These are phyloP conservation scores for Ornithoptera alexandrae DNA, from an alignment of 2,888 invertebrate genomes.

Conservation along the genomic window DNA sequence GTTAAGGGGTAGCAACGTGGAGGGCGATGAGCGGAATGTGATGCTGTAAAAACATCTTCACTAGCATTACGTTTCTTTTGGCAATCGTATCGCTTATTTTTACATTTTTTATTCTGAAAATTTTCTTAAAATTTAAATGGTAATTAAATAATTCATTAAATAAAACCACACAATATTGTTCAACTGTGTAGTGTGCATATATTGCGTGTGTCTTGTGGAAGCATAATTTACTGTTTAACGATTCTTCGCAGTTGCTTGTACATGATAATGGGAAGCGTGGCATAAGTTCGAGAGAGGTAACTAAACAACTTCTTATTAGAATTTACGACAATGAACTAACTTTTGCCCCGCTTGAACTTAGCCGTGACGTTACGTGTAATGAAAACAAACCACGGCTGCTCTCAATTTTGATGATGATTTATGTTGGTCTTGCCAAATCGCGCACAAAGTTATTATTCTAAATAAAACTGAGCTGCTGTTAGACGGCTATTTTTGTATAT, in stretches of 20 bases:
- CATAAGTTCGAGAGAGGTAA: slow-evolving; percentile 28
- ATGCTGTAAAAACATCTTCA: no score
- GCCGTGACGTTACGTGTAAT: slow-evolving; percentile 33
- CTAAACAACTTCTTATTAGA: slow-evolving; percentile 31
- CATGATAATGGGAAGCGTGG: slow-evolving; percentile 24
- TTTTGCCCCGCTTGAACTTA: slow-evolving; percentile 22
- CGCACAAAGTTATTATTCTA: slow-evolving; percentile 52
- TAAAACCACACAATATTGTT: no score
- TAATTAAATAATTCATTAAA: no score
- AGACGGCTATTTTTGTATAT: slow-evolving; percentile 53
- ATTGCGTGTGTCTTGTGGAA: neutral
- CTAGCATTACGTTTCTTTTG: no score
- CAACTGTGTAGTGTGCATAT: neutral
- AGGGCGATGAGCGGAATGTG: no score
- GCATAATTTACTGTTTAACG: slow-evolving; percentile 22
- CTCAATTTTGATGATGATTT: slow-evolving; percentile 65
- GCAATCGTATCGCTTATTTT: no score
- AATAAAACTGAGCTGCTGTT: slow-evolving; percentile 40
- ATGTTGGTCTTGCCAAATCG: slow-evolving; percentile 61
- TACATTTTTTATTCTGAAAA: no score
- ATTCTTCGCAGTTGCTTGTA: slow-evolving; percentile 25
- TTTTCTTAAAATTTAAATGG: no score
- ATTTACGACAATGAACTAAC: slow-evolving; percentile 30
- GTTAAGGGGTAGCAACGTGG: no score
- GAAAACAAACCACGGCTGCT: slow-evolving; percentile 40